Evolutionary conservation across 2,797 vertebrate species (phyloP).

Genomic region (Selene dorsalis): DNA sequence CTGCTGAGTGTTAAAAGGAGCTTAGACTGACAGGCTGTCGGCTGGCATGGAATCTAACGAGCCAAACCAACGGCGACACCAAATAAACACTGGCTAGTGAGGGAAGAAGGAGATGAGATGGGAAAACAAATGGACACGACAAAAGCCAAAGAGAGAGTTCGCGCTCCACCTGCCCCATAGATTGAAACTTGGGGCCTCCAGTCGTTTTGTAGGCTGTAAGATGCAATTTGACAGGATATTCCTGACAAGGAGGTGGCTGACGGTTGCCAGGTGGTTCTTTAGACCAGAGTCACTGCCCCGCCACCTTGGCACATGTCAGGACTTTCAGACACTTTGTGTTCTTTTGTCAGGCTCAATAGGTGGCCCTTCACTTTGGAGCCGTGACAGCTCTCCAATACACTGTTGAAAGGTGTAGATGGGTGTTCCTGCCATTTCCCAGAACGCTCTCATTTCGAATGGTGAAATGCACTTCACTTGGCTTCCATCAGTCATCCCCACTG

Average conservation of each 20-base stretch:
- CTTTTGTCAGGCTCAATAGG: conserved; percentile 65
- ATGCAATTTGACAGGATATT: conserved; percentile 43
- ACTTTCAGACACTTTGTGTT: conserved; percentile 67
- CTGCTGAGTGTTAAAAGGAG: conserved; percentile 73
- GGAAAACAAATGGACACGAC: conserved; percentile 56
- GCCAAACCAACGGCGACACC: conserved; percentile 53
- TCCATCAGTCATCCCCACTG: conserved; percentile 67
- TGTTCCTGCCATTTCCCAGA: conserved; percentile 71
- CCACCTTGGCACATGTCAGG: conserved; percentile 54
- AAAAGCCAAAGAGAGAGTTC: conserved; percentile 34
- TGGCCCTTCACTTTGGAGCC: conserved; percentile 56
- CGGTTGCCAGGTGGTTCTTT: conserved; percentile 52
- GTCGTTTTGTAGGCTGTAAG: conserved; percentile 21
- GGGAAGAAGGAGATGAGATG: conserved; percentile 30
- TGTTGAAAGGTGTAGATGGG: conserved; percentile 70
- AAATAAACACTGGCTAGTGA: conserved; percentile 59
- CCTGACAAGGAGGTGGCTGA: conserved; percentile 36
- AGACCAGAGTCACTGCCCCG: conserved; percentile 18
- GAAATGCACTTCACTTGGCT: conserved; percentile 64
- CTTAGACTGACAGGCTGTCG: conserved; percentile 73
- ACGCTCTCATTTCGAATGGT: conserved; percentile 63
- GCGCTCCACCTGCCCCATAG: conserved; percentile 2
- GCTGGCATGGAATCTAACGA: conserved; percentile 46
- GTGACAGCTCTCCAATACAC: conserved; percentile 70
- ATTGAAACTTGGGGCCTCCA: conserved; percentile 41